Evolutionary conservation across 2,113 vertebrate genomes (phyloP).

Genomic region (Gopherus evgoodei): DNA sequence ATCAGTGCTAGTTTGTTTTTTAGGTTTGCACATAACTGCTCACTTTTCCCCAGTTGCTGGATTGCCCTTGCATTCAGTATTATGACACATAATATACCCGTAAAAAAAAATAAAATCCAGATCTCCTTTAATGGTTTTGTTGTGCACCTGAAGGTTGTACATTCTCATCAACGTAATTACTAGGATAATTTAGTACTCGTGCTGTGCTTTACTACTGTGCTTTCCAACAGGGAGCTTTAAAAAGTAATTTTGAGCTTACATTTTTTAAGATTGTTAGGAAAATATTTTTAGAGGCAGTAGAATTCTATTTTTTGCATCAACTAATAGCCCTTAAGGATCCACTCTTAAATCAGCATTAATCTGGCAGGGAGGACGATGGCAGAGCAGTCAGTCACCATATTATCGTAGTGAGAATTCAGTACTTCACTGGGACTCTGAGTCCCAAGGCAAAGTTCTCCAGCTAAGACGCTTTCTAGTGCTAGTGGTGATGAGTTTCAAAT

Average conservation of each 20-base stretch:
- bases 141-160: conserved; percentile 46
- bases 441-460: fast-evolving
- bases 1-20: not conserved
- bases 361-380: not conserved
- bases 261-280: conserved; percentile 70
- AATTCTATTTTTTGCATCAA: conserved; percentile 57
- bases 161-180: conserved; percentile 56
- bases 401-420: not conserved
- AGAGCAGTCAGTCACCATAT: not conserved
- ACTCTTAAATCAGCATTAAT: conserved; percentile 46
- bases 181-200: conserved; percentile 56
- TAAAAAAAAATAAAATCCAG: conserved; percentile 15
- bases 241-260: conserved; percentile 69
- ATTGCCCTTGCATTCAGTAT: not conserved
- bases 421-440: not conserved
- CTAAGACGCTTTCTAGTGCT: not conserved
- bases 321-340: conserved; percentile 51
- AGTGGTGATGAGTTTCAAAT: not conserved
- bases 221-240: conserved; percentile 67
- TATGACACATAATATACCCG: not conserved
- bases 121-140: conserved; percentile 41
- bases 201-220: conserved; percentile 15
- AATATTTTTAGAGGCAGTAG: conserved; percentile 54
- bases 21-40: not conserved
- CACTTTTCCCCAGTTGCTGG: not conserved